Evolutionary conservation across 2,113 vertebrate species (phyloP), one percentile per base, ranked within the genome.

Genomic region (Pampusana beccarii): DNA sequence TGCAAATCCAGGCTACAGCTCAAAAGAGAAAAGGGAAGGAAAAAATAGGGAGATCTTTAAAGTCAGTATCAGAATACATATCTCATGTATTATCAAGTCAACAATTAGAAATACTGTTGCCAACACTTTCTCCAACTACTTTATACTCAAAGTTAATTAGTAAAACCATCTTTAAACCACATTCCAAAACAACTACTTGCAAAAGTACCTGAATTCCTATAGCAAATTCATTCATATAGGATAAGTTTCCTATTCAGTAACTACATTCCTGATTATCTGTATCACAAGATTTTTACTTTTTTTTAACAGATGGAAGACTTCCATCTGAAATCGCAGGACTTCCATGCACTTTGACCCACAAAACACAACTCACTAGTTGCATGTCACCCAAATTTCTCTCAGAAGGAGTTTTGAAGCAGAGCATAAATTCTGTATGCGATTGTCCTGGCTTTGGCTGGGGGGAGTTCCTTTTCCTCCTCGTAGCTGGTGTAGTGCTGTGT

Each of bases 1-100:
- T 96, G 95, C 90, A 97, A 97, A 97, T 92, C 48, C 80, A 88
- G 28, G 57, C 71, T 88, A 81, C 29, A 92, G 75, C 64, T 90
- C 93, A 94, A 65, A 94, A 90, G 50, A 91, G 50, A 94, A 96
- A 89, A 54, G 28, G 88, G 95, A 92, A 96, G 72, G 33, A 83
- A 86, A 92, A 93, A 46, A 83, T 0, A 77, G 20, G 83, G 73
- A 95, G 57, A 90, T 18, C 61, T 93, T 87, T 53, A 60, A 88
- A 78, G 24, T 56, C 17, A 4, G 11, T 40, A 70, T 61, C 44
- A 86, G 31, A 86, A 33, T 2, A 67, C 3, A 31, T 19, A 67
- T 16, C 9, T n/a, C 13, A 3, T 3, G 17, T 31, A 64, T 38
- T 61, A 75, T 8, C 60, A 26, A 60, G 40, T 34, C 24, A 83